A percentile compares a stretch with the other conserved stretches of the same genome.
phyloP scores from a whole-genome alignment of 2,797 vertebrate genomes.

The Eremophila alpestris region DNA sequence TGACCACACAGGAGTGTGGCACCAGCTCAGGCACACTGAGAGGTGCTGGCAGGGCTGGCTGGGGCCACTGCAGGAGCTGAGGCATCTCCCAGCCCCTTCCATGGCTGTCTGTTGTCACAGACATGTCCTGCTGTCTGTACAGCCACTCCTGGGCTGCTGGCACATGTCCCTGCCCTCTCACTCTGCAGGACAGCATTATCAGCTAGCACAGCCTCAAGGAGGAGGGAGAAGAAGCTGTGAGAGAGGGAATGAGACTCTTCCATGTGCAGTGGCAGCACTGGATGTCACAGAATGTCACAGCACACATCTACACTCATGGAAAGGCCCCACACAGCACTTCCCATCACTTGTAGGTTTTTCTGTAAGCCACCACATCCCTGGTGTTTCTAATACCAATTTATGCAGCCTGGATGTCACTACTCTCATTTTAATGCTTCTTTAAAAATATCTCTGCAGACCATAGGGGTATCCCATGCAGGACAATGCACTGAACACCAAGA shows the following conservation, averaged over 20 bases:
- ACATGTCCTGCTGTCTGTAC: fast-evolving
- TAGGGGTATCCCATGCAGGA: not conserved
- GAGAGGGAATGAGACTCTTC: not conserved
- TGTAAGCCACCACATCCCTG: not conserved
- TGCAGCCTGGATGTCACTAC: not conserved
- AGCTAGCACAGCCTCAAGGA: not conserved
- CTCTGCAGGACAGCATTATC: not conserved
- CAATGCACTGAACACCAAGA: not conserved
- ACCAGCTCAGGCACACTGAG: not conserved
- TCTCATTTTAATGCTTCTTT: not conserved
- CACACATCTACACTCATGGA: fast-evolving
- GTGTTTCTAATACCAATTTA: not conserved
- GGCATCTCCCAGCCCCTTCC: not conserved
- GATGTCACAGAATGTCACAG: not conserved
- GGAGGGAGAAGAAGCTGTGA: not conserved
- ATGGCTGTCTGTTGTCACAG: not conserved
- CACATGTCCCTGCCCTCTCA: not conserved
- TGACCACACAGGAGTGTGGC: not conserved
- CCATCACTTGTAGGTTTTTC: not conserved
- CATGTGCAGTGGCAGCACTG: fast-evolving
- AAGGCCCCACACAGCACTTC: not conserved
- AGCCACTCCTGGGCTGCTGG: not conserved
- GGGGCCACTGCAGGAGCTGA: not conserved
- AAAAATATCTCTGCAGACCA: not conserved
- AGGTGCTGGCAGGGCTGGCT: not conserved